These are phyloP conservation scores for Adoxophyes honmai DNA, from an alignment of 1,140 invertebrate species.

Conservation along the genomic window DNA sequence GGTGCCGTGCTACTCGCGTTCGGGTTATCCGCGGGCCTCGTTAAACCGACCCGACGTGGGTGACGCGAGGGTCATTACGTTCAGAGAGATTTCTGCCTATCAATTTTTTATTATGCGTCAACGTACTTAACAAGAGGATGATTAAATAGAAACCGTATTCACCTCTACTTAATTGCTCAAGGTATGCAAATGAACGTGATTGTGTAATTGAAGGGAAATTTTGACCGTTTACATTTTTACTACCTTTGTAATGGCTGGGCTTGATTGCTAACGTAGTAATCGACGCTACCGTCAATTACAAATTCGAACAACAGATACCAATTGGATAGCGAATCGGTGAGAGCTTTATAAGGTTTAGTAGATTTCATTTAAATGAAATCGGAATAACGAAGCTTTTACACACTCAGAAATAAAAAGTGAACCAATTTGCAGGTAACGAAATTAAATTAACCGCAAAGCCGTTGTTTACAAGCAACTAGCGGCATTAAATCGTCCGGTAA, in stretches of 20 bases:
- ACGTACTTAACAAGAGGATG: too few relatives aligned
- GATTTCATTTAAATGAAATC: background rate
- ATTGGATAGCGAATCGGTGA: background rate
- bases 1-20: background rate
- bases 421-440: conserved; percentile 20
- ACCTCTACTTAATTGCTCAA: too few relatives aligned
- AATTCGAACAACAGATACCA: too few relatives aligned
- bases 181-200: too few relatives aligned
- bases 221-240: too few relatives aligned
- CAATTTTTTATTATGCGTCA: background rate
- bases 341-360: background rate
- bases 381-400: background rate
- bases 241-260: too few relatives aligned
- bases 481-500: conserved; percentile 55
- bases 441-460: conserved; percentile 47
- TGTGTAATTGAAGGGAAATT: too few relatives aligned
- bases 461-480: conserved; percentile 45
- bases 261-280: too few relatives aligned
- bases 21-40: conserved; percentile 1
- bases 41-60: conserved; percentile 6
- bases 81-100: background rate
- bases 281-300: too few relatives aligned
- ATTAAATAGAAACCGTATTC: too few relatives aligned
- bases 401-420: background rate
- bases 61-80: conserved; percentile 12